Percentiles rank a stretch among this genome's conserved stretches.
Conservation (phyloP, 2,888 invertebrate genomes). For the Magallana nippona region DNA sequence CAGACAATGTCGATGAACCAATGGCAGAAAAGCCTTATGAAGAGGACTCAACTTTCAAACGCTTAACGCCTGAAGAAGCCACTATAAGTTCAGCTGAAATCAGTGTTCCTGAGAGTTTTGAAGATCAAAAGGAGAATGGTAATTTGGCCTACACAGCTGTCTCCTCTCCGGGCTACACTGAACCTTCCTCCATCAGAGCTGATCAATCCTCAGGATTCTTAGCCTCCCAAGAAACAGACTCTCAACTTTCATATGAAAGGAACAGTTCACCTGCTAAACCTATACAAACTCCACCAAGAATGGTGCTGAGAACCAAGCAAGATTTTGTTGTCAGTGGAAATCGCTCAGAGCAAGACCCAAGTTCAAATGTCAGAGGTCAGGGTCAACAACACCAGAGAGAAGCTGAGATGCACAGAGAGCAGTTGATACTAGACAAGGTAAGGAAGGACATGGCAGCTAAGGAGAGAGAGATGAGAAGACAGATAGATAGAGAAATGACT, state of each 20-base stretch:
- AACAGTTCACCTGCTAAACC: constrained; percentile 17
- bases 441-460: constrained; percentile 49
- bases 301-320: constrained; percentile 34
- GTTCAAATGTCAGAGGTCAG: neutral
- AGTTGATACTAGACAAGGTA: constrained; percentile 36
- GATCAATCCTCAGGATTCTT: neutral
- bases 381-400: constrained; percentile 8
- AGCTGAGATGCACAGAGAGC: constrained; percentile 43
- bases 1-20: neutral
- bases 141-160: constrained; percentile 9
- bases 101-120: neutral
- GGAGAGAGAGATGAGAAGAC: constrained; percentile 44
- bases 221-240: neutral
- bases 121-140: neutral
- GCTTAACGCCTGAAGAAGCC: neutral
- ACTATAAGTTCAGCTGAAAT: neutral
- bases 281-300: constrained; percentile 26
- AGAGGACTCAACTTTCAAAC: neutral
- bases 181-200: neutral
- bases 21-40: constrained; percentile 4
- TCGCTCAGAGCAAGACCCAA: neutral
- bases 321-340: neutral
- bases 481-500: constrained; percentile 44
- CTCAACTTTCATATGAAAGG: neutral
- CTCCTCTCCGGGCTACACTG: neutral